Evolutionary conservation across 2,797 vertebrate genomes (phyloP).

Genomic region (Sitta carolinensis): DNA sequence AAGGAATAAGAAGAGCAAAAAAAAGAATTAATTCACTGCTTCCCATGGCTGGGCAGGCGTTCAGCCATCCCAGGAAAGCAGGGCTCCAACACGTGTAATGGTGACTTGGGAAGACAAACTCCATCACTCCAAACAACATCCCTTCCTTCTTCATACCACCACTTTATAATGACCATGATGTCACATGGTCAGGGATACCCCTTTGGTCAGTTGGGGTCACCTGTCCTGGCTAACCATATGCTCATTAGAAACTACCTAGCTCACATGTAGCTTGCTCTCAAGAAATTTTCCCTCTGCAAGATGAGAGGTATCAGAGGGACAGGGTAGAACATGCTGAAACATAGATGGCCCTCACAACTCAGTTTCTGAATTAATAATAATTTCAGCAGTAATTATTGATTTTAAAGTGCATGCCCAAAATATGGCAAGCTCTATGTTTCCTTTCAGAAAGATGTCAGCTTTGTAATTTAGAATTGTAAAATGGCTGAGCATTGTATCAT

Average conservation of each 20-base stretch:
- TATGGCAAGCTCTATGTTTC: not conserved
- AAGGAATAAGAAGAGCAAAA: not conserved
- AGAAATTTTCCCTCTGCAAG: not conserved
- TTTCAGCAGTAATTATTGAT: not conserved
- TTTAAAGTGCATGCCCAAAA: not conserved
- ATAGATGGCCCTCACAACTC: not conserved
- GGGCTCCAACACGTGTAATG: fast-evolving
- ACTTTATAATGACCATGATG: not conserved
- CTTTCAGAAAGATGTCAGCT: not conserved
- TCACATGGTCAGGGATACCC: not conserved
- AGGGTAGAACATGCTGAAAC: not conserved
- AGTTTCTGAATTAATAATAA: not conserved
- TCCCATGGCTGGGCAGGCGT: not conserved
- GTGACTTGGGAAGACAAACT: not conserved
- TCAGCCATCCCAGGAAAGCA: not conserved
- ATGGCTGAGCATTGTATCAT: not conserved
- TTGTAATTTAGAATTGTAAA: not conserved
- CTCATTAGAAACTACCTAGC: not conserved
- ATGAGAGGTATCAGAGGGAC: not conserved
- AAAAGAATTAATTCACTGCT: no score
- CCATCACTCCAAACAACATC: not conserved
- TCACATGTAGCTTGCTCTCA: not conserved
- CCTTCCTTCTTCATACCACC: not conserved
- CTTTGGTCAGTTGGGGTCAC: not conserved
- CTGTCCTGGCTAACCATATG: not conserved